Base-by-base conservation (phyloP, 2,113 vertebrate genomes). In the Thymallus thymallus region DNA sequence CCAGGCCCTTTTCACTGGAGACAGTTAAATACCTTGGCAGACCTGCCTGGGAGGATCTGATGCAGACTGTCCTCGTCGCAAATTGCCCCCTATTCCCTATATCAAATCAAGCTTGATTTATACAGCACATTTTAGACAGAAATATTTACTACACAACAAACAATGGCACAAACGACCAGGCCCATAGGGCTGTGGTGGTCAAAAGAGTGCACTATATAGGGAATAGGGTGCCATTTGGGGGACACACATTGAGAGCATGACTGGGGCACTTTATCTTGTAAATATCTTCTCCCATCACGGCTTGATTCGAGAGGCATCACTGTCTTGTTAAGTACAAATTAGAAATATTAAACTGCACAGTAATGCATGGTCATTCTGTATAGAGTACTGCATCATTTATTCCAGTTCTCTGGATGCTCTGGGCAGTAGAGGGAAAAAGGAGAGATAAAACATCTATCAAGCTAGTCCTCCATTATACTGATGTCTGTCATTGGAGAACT, bases 401-500 rank as follows among this genome's bases (percentile, higher is more conserved):
- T 51, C 46, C 12, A 51, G 14, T 55, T 20, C 14, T 16, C 51
- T 55, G 51, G 51, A 55, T 16, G 51, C 16, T 5, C 51, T 6
- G 3, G 51, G 16, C 18, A 55, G 51, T 16, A 55, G 16, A 55
- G 51, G 51, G 16, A 20, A 55, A 14, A 6, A 55, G 3, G 16
- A 55, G 18, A 20, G 51, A 55, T 55, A 55, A 20, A 51, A 51
- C 13, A 14, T 55, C 16, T 16, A 18, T 55, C 51, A 55, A 55
- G 10, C 35, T 41, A 20, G 65, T 41, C 63, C 63, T 41, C 65
- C 32, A 67, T 41, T 67, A 67, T 14, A 9, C 32, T 41, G 63
- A 65, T 23, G 65, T 12, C 65, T 41, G 20, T 67, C 30, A 30
- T 4, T 70, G 10, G 74, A 78, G 32, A 41, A 30, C 26, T 32